Percentiles rank a stretch among this genome's conserved stretches.
These are phyloP conservation scores for Lepidurus arcticus DNA, from an alignment of 1,140 invertebrate genomes.

Conservation along the genomic window DNA sequence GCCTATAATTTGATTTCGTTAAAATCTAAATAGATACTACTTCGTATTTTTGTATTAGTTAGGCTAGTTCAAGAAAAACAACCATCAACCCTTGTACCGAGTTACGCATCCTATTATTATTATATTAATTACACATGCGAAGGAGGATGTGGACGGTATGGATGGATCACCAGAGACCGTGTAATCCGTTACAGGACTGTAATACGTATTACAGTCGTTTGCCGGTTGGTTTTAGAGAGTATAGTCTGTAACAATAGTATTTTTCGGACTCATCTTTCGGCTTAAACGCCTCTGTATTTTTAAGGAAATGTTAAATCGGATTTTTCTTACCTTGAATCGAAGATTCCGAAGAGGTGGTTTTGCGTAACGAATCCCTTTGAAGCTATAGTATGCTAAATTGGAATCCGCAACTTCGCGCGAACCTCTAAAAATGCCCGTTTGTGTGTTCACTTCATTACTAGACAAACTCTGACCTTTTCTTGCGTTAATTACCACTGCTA, in stretches of 20 bases:
- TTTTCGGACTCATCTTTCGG: background rate
- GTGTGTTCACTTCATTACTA: constrained; percentile 1
- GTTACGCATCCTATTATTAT: background rate
- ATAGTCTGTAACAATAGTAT: too few species aligned
- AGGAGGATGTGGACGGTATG: background rate
- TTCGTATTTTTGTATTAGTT: background rate
- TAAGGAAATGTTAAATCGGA: background rate
- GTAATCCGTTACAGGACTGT: background rate
- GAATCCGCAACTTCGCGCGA: constrained; percentile 29
- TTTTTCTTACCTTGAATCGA: constrained; percentile 31
- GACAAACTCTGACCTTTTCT: background rate
- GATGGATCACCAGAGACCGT: background rate
- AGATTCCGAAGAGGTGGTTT: constrained; percentile 27
- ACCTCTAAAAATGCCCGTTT: constrained; percentile 27
- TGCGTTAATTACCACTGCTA: background rate
- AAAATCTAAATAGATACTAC: background rate
- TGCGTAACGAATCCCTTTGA: constrained; percentile 35
- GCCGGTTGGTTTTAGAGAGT: background rate
- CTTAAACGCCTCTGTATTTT: background rate
- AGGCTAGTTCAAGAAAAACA: background rate
- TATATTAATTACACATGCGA: background rate
- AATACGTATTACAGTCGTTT: background rate
- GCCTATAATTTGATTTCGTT: constrained; percentile 41
- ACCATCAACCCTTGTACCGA: background rate
- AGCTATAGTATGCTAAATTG: constrained; percentile 29